Evolutionary conservation across 1,140 invertebrate species (phyloP).

Genomic region (Cryptotermes secundus): DNA sequence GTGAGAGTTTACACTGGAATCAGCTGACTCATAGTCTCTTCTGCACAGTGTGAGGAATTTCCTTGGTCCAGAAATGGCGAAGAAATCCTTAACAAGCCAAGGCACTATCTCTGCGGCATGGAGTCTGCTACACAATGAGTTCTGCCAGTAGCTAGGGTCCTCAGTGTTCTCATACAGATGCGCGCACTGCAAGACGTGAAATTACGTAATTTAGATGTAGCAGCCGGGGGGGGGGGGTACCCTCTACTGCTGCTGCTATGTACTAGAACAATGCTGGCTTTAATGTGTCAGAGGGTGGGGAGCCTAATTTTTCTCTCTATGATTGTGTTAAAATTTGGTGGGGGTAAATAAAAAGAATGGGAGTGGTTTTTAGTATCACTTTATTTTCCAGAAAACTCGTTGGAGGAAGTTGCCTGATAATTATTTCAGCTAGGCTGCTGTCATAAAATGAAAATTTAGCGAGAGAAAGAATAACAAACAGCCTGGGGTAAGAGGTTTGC

Average conservation of each 20-base stretch:
- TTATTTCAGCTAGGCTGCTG: neutral
- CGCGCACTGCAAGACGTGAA: neutral
- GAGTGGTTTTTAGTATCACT: conserved; percentile 6
- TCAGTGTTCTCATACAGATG: neutral
- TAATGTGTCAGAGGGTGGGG: neutral
- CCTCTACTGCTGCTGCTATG: neutral
- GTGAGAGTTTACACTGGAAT: too few species aligned
- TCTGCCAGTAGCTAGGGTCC: neutral
- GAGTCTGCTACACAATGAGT: neutral
- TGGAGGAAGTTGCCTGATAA: neutral
- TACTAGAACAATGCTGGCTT: neutral
- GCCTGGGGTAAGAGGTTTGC: neutral
- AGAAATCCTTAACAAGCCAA: too few species aligned
- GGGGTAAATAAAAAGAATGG: neutral
- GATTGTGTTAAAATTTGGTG: neutral
- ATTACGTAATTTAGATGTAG: neutral
- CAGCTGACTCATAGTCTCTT: too few species aligned
- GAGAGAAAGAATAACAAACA: neutral
- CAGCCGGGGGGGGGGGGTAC: neutral
- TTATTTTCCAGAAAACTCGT: neutral
- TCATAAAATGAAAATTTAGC: neutral
- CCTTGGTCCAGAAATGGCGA: too few species aligned
- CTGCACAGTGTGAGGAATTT: too few species aligned
- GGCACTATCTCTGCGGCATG: too few species aligned
- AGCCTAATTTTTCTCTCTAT: neutral